These are phyloP conservation scores for Marmota monax DNA, from an alignment of 2,113 vertebrate species.

Conservation along the genomic window DNA sequence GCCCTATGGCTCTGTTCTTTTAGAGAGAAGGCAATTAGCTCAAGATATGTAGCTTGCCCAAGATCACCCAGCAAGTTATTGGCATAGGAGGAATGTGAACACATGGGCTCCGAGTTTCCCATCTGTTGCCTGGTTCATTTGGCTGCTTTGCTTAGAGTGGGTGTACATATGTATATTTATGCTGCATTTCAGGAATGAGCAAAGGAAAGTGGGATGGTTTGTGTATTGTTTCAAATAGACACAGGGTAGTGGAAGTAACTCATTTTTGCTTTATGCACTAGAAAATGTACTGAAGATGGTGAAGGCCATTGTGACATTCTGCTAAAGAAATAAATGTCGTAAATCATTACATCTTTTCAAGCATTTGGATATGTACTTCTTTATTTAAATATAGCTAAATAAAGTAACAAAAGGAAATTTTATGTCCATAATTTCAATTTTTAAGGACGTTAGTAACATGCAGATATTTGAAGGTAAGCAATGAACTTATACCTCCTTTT, in stretches of 20 bases:
- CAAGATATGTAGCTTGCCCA: conserved; percentile 82
- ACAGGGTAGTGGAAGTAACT: not conserved
- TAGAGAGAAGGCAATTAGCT: conserved; percentile 78
- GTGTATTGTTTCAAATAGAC: conserved; percentile 64
- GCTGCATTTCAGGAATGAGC: conserved; percentile 76
- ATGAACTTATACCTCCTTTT: not conserved
- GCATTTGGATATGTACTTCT: not conserved
- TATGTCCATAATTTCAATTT: not conserved
- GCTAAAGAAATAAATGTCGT: not conserved
- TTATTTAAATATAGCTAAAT: not conserved
- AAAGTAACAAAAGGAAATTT: not conserved
- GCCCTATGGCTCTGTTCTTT: conserved; percentile 75
- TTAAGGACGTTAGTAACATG: not conserved
- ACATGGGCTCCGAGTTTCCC: conserved; percentile 81
- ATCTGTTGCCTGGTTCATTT: conserved; percentile 82
- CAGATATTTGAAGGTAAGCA: not conserved
- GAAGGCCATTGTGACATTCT: not conserved
- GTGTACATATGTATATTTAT: conserved; percentile 77
- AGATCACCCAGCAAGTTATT: conserved; percentile 82
- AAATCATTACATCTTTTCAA: not conserved
- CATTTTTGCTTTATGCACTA: not conserved
- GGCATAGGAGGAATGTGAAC: conserved; percentile 77
- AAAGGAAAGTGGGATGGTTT: conserved; percentile 60
- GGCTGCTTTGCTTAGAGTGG: conserved; percentile 70
- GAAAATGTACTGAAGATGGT: not conserved